Percentiles rank a stretch among this genome's conserved stretches.
Evolutionary conservation across 2,113 vertebrate genomes (phyloP).

Genomic region (Macquaria australasica): DNA sequence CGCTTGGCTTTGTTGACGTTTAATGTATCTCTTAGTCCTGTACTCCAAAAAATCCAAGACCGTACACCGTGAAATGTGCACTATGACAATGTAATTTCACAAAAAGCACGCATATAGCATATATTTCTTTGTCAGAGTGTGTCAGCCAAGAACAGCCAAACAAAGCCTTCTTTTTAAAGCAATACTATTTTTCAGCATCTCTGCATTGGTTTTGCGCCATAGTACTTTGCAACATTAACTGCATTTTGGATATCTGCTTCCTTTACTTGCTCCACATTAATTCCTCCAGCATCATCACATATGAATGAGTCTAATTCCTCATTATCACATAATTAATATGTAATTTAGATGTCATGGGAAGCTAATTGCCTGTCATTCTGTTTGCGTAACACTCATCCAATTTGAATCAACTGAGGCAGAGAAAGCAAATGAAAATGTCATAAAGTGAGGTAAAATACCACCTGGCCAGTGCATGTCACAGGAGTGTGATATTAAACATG

Average conservation of each 20-base stretch:
- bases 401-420: constrained; percentile 52
- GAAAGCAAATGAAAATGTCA: constrained; percentile 54
- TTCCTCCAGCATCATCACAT: constrained; percentile 35
- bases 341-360: constrained; percentile 69
- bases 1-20: constrained; percentile 23
- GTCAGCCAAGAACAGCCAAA: background rate
- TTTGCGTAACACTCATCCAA: constrained; percentile 59
- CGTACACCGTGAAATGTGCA: background rate
- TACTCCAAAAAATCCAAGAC: background rate
- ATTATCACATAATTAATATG: constrained; percentile 75
- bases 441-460: constrained; percentile 47
- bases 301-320: constrained; percentile 60
- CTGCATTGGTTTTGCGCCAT: background rate
- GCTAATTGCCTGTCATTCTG: constrained; percentile 73
- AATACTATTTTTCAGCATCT: background rate
- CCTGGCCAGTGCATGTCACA: constrained; percentile 35
- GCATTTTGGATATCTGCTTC: constrained; percentile 9
- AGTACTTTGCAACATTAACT: background rate
- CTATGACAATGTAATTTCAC: background rate
- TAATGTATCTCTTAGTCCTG: background rate
- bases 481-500: constrained; percentile 15
- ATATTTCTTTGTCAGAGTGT: background rate
- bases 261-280: constrained; percentile 24
- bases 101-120: background rate
- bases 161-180: background rate